phyloP scores from a whole-genome alignment of 2,888 invertebrate species.

The Amphimallon solstitiale region DNA sequence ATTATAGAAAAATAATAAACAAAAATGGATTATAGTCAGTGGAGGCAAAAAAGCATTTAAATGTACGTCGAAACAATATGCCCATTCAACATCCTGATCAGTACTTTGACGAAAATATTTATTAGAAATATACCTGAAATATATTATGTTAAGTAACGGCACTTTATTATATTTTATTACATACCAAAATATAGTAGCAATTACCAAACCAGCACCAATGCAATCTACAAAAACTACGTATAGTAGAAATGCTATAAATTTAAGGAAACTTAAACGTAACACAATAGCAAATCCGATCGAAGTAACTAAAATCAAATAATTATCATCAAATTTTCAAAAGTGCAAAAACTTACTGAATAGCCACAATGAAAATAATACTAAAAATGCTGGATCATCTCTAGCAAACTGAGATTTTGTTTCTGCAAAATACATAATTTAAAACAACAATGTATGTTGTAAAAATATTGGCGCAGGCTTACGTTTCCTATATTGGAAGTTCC shows the following conservation, averaged over 20 bases:
- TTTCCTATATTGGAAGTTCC: conserved; percentile 98
- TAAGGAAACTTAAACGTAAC: conserved; percentile 73
- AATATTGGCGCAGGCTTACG: conserved; percentile 72
- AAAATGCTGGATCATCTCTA: conserved; percentile 97
- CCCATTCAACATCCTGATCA: conserved; percentile 94
- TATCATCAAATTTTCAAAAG: not conserved
- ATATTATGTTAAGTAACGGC: conserved; percentile 40
- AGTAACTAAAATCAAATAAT: conserved; percentile 73
- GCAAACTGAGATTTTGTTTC: conserved; percentile 99
- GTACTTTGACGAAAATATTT: conserved; percentile 76
- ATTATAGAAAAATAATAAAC: conserved; percentile 89
- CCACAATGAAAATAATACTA: conserved; percentile 89
- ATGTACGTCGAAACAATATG: conserved; percentile 98
- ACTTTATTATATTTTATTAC: conserved; percentile 54
- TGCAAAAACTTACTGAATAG: conserved; percentile 73
- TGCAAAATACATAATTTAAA: conserved; percentile 62
- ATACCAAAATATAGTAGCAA: conserved; percentile 91
- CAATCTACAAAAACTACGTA: conserved; percentile 96
- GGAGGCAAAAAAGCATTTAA: conserved; percentile 99
- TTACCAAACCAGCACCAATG: conserved; percentile 85
- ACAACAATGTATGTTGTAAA: not conserved
- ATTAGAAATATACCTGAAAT: conserved; percentile 82
- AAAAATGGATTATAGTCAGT: conserved; percentile 89
- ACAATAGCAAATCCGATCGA: conserved; percentile 90
- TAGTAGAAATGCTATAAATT: conserved; percentile 84